These are phyloP conservation scores for Zonitis immaculata DNA, from an alignment of 2,888 invertebrate species.

Conservation along the genomic window DNA sequence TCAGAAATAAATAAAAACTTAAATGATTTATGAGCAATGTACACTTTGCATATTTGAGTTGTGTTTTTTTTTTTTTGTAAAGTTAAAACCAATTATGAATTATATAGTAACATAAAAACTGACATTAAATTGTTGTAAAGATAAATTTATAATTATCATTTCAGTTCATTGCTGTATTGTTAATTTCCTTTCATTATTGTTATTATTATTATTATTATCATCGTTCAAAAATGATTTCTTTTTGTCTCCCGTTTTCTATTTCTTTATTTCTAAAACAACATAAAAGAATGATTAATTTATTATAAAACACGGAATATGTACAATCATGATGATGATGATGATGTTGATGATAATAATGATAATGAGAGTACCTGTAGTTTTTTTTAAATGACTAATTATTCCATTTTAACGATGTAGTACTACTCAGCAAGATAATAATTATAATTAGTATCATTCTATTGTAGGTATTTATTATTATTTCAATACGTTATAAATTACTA, in stretches of 20 bases:
- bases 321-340: neutral
- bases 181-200: neutral
- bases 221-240: neutral
- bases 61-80: neutral
- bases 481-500: no score
- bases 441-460: neutral
- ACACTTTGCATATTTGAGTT: no score
- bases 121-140: slow-evolving; percentile 1
- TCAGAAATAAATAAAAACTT: no score
- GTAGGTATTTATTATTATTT: neutral
- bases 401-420: slow-evolving; percentile 12
- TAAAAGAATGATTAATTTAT: slow-evolving; percentile 1
- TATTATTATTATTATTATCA: no score
- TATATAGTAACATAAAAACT: neutral
- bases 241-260: neutral
- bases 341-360: neutral
- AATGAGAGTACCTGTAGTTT: slow-evolving; percentile 3
- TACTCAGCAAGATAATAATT: neutral
- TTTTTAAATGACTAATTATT: slow-evolving; percentile 19
- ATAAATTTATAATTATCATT: slow-evolving; percentile 2
- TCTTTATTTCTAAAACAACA: neutral
- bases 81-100: neutral
- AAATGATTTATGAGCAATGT: no score
- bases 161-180: slow-evolving; percentile 1
- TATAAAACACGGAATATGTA: neutral